Conservation (phyloP, 2,797 vertebrate species). For the Scolopax rusticola region DNA sequence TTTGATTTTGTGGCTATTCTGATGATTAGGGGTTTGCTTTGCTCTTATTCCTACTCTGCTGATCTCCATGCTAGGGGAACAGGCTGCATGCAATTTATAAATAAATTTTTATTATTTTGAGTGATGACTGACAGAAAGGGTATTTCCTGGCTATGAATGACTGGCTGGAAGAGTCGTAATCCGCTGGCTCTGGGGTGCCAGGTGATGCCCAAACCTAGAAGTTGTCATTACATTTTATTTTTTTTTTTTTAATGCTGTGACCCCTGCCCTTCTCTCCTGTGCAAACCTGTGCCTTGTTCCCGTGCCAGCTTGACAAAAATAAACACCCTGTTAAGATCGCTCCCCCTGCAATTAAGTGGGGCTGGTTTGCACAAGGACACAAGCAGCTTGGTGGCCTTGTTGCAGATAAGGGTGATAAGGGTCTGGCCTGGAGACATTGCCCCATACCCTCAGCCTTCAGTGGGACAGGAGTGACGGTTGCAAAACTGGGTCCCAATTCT, state of each 20-base stretch:
- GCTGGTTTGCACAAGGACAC: not conserved
- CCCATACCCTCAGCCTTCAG: slow-evolving; percentile 12
- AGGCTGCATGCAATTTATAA: slow-evolving; percentile 9
- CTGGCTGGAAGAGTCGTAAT: slow-evolving; percentile 36
- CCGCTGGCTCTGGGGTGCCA: not conserved
- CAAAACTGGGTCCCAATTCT: not conserved
- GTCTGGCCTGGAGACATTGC: not conserved
- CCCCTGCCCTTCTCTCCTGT: not conserved
- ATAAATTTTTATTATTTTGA: slow-evolving; percentile 64
- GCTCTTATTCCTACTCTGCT: not conserved
- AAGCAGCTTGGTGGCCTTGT: not conserved
- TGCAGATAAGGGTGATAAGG: slow-evolving; percentile 19
- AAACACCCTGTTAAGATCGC: not conserved
- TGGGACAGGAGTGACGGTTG: slow-evolving; percentile 61
- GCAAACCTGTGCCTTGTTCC: slow-evolving; percentile 27
- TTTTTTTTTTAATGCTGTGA: not conserved
- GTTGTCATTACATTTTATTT: not conserved
- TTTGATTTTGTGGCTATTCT: not conserved
- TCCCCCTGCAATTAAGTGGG: not conserved
- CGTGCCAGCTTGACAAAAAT: slow-evolving; percentile 6
- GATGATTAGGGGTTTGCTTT: not conserved
- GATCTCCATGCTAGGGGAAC: not conserved
- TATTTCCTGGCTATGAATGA: slow-evolving; percentile 49
- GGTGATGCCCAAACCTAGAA: not conserved
- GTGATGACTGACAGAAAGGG: slow-evolving; percentile 48